phyloP scores from a whole-genome alignment of 2,113 vertebrate genomes.

The Otus sunia region DNA sequence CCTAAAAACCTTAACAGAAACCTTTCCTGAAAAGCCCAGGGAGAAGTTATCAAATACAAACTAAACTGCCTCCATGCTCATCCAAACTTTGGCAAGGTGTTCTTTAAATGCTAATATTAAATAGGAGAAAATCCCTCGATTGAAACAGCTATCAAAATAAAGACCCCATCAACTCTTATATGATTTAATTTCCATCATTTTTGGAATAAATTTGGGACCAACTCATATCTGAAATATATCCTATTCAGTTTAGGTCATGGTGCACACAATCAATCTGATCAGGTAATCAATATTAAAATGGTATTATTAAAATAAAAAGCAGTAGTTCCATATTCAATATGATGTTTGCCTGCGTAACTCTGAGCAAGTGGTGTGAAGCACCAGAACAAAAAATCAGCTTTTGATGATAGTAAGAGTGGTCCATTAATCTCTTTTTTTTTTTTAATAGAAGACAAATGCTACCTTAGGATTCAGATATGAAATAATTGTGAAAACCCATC shows the following conservation, averaged over 20 bases:
- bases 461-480: neutral
- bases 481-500: neutral
- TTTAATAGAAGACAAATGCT: neutral
- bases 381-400: neutral
- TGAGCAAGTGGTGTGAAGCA: neutral
- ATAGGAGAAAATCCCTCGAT: neutral
- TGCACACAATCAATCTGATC: neutral
- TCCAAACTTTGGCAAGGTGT: neutral
- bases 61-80: neutral
- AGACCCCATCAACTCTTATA: neutral
- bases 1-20: neutral
- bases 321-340: neutral
- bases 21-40: neutral
- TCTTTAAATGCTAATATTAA: neutral
- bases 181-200: neutral
- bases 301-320: neutral
- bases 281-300: neutral
- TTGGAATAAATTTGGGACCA: neutral
- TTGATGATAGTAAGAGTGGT: neutral
- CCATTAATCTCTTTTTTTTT: neutral
- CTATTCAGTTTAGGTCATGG: fast-evolving
- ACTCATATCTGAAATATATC: neutral
- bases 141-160: neutral
- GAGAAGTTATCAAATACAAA: neutral
- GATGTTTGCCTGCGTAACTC: neutral